phyloP scores from a whole-genome alignment of 1,140 invertebrate species.

The Semibalanus balanoides region DNA sequence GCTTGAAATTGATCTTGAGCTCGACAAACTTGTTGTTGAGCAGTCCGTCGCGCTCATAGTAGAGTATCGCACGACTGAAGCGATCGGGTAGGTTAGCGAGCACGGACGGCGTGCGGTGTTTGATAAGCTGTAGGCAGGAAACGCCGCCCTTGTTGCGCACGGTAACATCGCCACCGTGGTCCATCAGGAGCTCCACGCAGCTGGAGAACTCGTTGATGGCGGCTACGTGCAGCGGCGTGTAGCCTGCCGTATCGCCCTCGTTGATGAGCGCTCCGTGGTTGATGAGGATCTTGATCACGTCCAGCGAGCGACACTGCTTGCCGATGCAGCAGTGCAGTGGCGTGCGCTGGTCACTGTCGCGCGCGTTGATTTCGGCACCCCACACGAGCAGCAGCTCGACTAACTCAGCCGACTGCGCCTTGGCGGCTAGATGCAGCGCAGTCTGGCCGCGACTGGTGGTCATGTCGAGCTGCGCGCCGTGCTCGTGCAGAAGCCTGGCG shows the following conservation, averaged over 20 bases:
- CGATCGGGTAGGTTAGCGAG: conserved; percentile 19
- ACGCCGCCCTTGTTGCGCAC: conserved; percentile 66
- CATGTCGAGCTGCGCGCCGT: conserved; percentile 48
- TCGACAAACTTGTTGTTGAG: neutral
- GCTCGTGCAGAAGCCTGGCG: conserved; percentile 50
- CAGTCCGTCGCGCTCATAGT: conserved; percentile 16
- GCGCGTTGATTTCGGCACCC: conserved; percentile 48
- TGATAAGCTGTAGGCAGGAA: conserved; percentile 62
- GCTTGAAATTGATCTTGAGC: neutral
- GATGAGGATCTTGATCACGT: conserved; percentile 17
- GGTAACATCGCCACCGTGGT: conserved; percentile 67
- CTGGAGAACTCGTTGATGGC: conserved; percentile 67
- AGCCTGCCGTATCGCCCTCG: conserved; percentile 70
- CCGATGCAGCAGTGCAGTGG: conserved; percentile 60
- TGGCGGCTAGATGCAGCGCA: conserved; percentile 56
- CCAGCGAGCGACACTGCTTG: conserved; percentile 45
- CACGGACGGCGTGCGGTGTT: conserved; percentile 25
- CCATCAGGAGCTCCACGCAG: conserved; percentile 64
- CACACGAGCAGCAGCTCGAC: conserved; percentile 55
- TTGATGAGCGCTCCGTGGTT: conserved; percentile 64
- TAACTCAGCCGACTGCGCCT: conserved; percentile 57
- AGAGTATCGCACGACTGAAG: conserved; percentile 18
- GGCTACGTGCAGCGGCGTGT: conserved; percentile 73
- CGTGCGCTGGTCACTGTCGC: conserved; percentile 59
- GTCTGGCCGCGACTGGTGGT: conserved; percentile 61